A percentile compares a stretch with the other conserved stretches of the same genome.
These are phyloP conservation scores for Hirundichthys speculiger DNA, from an alignment of 2,113 vertebrate genomes.

Conservation along the genomic window DNA sequence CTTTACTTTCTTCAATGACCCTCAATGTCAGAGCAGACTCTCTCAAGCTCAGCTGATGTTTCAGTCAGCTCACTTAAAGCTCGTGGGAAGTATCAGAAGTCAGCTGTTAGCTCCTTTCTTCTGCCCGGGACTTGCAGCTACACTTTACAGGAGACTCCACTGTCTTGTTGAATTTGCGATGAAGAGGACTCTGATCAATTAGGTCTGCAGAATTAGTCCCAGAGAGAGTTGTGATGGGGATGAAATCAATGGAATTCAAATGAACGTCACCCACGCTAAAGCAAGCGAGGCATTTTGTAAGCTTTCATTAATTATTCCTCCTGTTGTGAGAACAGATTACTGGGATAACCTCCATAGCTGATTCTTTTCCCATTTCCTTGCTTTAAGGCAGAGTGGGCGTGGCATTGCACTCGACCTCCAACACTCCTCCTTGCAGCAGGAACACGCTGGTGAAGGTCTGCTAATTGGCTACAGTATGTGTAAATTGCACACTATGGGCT, in stretches of 20 bases:
- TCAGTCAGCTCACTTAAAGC: constrained; percentile 51
- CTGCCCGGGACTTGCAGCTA: constrained; percentile 32
- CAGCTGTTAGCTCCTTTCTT: constrained; percentile 47
- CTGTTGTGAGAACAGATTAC: constrained; percentile 52
- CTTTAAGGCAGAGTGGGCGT: constrained; percentile 36
- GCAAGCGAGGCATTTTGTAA: constrained; percentile 46
- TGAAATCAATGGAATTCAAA: constrained; percentile 75
- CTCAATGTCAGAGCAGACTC: constrained; percentile 5
- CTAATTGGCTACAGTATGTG: constrained; percentile 21
- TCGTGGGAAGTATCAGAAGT: constrained; percentile 24
- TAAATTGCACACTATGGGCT: constrained; percentile 1
- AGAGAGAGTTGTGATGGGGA: constrained; percentile 37
- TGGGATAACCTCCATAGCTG: constrained; percentile 32
- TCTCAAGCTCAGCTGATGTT: constrained; percentile 26
- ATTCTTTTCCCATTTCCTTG: constrained; percentile 33
- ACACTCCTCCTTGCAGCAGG: constrained; percentile 24
- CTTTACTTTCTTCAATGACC: constrained; percentile 10
- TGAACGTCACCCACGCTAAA: constrained; percentile 49
- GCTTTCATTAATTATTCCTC: constrained; percentile 62
- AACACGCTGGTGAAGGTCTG: constrained; percentile 1
- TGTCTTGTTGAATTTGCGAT: constrained; percentile 57
- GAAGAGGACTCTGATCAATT: constrained; percentile 65
- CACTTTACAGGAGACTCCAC: constrained; percentile 28
- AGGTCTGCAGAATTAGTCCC: constrained; percentile 63
- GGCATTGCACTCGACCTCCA: constrained; percentile 26